Conservation (phyloP, 2,797 vertebrate species). For the Agapornis canus region DNA sequence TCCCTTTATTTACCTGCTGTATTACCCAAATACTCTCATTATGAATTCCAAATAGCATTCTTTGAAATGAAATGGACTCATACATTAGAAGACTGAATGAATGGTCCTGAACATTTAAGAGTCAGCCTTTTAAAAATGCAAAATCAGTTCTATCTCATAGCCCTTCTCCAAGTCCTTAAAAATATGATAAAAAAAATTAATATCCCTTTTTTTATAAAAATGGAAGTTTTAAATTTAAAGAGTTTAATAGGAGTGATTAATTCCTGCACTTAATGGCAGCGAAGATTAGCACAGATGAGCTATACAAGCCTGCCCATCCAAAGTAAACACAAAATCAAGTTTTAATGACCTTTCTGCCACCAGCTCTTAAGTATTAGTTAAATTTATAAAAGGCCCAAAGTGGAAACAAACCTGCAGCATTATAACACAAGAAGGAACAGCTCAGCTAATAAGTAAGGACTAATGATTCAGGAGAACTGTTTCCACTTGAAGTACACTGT, state of each 20-base stretch:
- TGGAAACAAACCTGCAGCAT: not conserved
- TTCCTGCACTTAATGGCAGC: not conserved
- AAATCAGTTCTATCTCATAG: not conserved
- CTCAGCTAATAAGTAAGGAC: not conserved
- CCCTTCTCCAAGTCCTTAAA: not conserved
- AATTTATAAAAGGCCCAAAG: not conserved
- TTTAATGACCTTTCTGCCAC: not conserved
- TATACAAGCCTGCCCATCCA: not conserved
- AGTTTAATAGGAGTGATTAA: not conserved
- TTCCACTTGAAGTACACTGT: constrained; percentile 8
- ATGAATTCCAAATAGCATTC: not conserved
- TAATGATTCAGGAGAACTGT: not conserved
- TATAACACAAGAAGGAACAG: not conserved
- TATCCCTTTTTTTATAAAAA: not conserved
- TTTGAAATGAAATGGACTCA: constrained; percentile 1
- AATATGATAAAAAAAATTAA: not conserved
- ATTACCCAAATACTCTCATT: constrained; percentile 21
- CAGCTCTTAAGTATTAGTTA: not conserved
- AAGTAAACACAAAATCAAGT: not conserved
- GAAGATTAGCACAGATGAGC: not conserved
- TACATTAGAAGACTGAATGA: not conserved
- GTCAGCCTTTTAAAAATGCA: not conserved
- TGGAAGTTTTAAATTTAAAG: not conserved
- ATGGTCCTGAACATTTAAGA: not conserved
- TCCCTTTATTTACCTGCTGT: constrained; percentile 34